Percentiles rank a stretch among this genome's conserved stretches.
phyloP scores from a whole-genome alignment of 1,140 invertebrate species.

The Belonocnema kinseyi region DNA sequence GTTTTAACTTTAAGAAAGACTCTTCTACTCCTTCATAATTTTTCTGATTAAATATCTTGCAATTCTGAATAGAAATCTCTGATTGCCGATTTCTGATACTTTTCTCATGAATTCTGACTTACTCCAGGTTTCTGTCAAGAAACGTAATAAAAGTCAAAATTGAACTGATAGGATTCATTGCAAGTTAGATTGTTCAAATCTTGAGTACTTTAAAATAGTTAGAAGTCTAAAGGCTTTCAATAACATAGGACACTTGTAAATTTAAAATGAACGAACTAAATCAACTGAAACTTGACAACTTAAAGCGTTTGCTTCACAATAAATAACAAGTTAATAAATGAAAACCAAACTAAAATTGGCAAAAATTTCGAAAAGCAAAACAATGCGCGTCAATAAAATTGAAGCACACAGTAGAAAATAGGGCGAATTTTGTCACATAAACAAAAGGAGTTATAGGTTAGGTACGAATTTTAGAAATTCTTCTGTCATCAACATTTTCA shows the following conservation, averaged over 20 bases:
- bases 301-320: constrained; percentile 17
- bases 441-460: constrained; percentile 2
- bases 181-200: neutral
- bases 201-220: neutral
- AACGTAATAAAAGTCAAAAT: no score
- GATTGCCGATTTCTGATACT: no score
- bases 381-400: neutral
- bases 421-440: neutral
- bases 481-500: neutral
- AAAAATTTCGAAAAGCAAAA: constrained; percentile 39
- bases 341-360: constrained; percentile 7
- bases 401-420: neutral
- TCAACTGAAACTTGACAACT: constrained; percentile 8
- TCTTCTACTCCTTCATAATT: no score
- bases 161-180: neutral
- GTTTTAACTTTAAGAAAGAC: no score
- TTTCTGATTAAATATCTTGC: no score
- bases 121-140: no score
- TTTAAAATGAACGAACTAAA: neutral
- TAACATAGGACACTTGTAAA: constrained; percentile 23
- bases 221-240: constrained; percentile 7
- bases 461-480: neutral
- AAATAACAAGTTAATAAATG: constrained; percentile 12
- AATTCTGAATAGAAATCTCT: no score
- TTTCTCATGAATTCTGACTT: no score